Conservation (phyloP, 1,140 invertebrate genomes). For the Holotrichia oblita region DNA sequence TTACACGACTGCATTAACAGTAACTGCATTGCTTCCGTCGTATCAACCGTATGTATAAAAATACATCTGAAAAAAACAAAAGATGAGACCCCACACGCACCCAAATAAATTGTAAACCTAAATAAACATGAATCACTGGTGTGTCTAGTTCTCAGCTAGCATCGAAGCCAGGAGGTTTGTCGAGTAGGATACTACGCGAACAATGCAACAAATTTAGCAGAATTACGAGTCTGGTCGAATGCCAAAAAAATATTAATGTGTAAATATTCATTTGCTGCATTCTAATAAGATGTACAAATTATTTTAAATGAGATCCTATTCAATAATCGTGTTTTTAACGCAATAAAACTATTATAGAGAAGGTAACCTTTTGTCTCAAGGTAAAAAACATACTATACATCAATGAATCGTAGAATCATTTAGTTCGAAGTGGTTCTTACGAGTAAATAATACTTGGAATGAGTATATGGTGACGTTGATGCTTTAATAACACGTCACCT, state of each 20-base stretch:
- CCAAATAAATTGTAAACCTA: conserved; percentile 30
- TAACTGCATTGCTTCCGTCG: not conserved
- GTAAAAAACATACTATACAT: not conserved
- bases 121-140: conserved; percentile 15
- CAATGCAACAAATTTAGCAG: not conserved
- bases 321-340: too few species aligned
- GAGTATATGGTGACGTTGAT: not conserved
- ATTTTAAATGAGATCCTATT: too few species aligned
- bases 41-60: not conserved
- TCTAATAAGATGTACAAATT: too few species aligned
- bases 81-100: not conserved
- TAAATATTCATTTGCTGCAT: too few species aligned
- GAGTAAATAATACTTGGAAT: not conserved
- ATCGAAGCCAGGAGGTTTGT: not conserved
- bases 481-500: not conserved
- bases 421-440: not conserved
- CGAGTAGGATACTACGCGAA: not conserved
- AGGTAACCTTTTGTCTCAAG: too few species aligned
- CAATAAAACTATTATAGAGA: too few species aligned
- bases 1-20: not conserved
- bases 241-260: not conserved
- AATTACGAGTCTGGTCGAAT: not conserved
- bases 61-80: conserved; percentile 9
- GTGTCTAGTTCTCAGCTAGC: conserved; percentile 1
- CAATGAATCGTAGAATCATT: not conserved